Evolutionary conservation across 1,140 invertebrate genomes (phyloP).

Genomic region (Ericerus pela): DNA sequence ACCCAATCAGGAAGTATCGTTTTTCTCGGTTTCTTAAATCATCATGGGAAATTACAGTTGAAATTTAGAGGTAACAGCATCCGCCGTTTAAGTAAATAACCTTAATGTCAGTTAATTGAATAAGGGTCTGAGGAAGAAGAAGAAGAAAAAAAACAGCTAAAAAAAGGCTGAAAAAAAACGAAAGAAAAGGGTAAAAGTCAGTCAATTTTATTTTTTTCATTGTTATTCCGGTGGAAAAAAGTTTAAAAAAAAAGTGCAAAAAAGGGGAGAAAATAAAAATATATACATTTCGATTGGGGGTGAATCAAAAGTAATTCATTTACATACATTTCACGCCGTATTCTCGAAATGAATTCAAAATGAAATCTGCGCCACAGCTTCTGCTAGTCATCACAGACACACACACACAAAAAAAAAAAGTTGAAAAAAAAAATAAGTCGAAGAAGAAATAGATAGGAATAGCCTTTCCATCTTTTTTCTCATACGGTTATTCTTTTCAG

Average conservation of each 20-base stretch:
- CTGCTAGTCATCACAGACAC: slow-evolving; percentile 5
- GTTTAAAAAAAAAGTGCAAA: not conserved
- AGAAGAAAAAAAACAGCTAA: no score
- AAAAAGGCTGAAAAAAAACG: no score
- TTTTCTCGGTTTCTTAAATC: slow-evolving; percentile 3
- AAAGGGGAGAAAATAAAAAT: not conserved
- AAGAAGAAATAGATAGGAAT: no score
- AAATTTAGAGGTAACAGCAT: not conserved
- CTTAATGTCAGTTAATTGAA: slow-evolving; percentile 10
- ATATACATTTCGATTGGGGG: slow-evolving; percentile 8
- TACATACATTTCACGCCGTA: slow-evolving; percentile 12
- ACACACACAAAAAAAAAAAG: no score
- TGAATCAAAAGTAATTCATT: slow-evolving; percentile 12
- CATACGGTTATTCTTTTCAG: not conserved
- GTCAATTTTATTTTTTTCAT: slow-evolving; percentile 10
- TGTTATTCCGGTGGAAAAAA: slow-evolving; percentile 10
- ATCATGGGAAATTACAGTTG: slow-evolving; percentile 7
- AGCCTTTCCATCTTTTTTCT: not conserved
- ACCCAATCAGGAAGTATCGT: no score
- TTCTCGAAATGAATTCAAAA: slow-evolving; percentile 12
- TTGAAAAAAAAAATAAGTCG: no score
- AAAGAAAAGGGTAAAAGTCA: slow-evolving; percentile 11
- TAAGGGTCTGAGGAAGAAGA: no score
- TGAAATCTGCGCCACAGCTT: slow-evolving; percentile 10
- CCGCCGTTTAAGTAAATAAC: slow-evolving; percentile 4